phyloP scores from a whole-genome alignment of 2,797 vertebrate genomes.

The Falco concolor region DNA sequence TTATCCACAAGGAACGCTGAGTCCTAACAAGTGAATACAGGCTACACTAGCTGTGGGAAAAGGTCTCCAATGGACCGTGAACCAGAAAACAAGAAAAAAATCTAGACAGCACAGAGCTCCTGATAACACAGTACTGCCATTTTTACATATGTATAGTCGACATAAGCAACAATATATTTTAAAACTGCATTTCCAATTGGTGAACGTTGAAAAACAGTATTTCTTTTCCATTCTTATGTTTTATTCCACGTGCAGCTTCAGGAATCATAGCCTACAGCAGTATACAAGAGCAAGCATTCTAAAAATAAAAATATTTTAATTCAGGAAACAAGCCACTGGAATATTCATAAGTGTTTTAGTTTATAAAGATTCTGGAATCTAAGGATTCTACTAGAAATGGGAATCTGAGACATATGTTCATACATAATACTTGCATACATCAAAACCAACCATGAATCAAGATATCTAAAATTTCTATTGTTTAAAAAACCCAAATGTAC shows the following conservation, averaged over 20 bases:
- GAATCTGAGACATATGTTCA: not conserved
- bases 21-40: not conserved
- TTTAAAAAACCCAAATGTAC: not conserved
- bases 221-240: not conserved
- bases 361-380: not conserved
- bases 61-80: not conserved
- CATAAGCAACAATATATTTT: not conserved
- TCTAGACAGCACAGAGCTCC: not conserved
- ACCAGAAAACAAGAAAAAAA: not conserved
- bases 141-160: not conserved
- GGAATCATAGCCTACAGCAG: not conserved
- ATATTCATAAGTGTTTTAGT: not conserved
- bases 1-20: rapidly evolving
- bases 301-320: not conserved
- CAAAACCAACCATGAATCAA: not conserved
- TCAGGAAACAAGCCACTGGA: not conserved
- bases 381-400: not conserved
- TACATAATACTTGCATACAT: not conserved
- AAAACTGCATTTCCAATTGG: not conserved
- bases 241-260: not conserved
- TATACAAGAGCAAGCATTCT: not conserved
- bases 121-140: rapidly evolving
- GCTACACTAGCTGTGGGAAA: not conserved
- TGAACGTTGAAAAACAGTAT: rapidly evolving
- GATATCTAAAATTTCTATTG: not conserved